A percentile compares a stretch with the other conserved stretches of the same genome.
Evolutionary conservation across 2,797 vertebrate genomes (phyloP).

Genomic region (Macrochelys suwanniensis): DNA sequence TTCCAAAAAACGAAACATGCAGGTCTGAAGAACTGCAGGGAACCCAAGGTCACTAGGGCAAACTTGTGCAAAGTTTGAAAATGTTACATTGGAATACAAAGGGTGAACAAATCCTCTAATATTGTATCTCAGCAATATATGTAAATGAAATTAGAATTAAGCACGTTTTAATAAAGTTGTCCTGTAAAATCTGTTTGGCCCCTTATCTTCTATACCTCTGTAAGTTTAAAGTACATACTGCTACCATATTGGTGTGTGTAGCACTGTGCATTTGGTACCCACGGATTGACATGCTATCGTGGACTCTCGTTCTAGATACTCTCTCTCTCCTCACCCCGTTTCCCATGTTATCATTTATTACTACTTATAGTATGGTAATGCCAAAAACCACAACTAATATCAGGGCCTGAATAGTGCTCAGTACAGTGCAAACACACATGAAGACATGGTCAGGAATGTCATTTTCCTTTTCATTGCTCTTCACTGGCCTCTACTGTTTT

Average conservation of each 20-base stretch:
- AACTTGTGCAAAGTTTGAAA: not conserved
- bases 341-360: not conserved
- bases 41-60: not conserved
- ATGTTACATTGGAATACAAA: not conserved
- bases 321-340: not conserved
- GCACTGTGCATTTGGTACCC: not conserved
- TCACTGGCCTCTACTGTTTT: not conserved
- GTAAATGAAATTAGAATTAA: not conserved
- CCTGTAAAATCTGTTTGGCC: not conserved
- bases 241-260: not conserved
- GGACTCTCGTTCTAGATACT: not conserved
- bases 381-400: not conserved
- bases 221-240: not conserved
- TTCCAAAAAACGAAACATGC: not conserved
- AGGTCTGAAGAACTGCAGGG: not conserved
- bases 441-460: not conserved
- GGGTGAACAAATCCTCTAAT: not conserved
- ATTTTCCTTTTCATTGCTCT: not conserved
- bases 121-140: not conserved
- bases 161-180: not conserved
- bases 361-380: not conserved
- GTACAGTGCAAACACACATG: not conserved
- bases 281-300: not conserved
- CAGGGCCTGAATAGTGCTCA: not conserved
- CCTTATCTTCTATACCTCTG: too few species aligned